phyloP scores from a whole-genome alignment of 2,797 vertebrate genomes.

The Myoxocephalus aenaeus region DNA sequence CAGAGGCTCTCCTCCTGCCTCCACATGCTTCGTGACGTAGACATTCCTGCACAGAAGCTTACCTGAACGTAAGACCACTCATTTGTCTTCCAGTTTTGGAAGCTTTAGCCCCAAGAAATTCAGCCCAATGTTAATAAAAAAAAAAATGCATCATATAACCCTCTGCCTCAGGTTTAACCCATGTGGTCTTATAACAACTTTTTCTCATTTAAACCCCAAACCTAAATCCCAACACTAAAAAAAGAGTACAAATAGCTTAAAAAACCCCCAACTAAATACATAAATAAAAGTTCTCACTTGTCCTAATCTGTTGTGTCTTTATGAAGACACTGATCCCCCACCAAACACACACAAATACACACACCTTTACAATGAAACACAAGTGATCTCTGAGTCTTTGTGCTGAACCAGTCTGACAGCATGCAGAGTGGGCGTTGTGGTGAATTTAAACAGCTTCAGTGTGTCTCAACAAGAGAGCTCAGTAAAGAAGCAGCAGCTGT shows the following conservation, averaged over 20 bases:
- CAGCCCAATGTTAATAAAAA: background rate
- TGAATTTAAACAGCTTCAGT: conserved; percentile 39
- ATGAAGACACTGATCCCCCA: background rate
- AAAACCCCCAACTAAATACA: background rate
- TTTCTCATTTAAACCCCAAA: rapidly evolving
- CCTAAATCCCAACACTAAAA: background rate
- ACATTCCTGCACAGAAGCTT: conserved; percentile 72
- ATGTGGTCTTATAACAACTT: background rate
- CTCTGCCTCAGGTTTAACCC: background rate
- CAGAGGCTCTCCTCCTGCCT: conserved; percentile 66
- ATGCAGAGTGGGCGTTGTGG: conserved; percentile 51
- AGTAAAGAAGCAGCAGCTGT: conserved; percentile 76
- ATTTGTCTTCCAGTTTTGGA: background rate
- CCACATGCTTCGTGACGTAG: conserved; percentile 73
- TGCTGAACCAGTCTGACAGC: conserved; percentile 73
- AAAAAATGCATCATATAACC: background rate
- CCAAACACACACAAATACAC: background rate
- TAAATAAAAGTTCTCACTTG: background rate
- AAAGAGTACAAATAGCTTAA: background rate
- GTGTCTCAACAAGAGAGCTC: conserved; percentile 66
- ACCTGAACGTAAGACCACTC: conserved; percentile 61
- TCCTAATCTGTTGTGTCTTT: background rate
- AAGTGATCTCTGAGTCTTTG: conserved; percentile 6
- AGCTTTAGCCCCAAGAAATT: too few relatives aligned
- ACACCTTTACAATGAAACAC: background rate